Conservation (phyloP, 2,113 vertebrate genomes). For the Phainopepla nitens region DNA sequence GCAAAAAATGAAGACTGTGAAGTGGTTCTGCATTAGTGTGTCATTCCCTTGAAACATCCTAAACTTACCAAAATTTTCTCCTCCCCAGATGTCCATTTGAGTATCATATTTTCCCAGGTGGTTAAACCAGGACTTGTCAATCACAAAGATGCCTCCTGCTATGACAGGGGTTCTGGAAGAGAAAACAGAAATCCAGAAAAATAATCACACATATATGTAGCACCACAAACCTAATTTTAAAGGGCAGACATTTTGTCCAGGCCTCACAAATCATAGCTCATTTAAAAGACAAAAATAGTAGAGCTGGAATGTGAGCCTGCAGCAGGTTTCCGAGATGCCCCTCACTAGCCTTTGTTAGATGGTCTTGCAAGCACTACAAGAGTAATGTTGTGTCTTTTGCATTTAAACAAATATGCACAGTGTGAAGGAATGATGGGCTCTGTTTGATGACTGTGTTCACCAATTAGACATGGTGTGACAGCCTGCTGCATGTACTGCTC, state of each 20-base stretch:
- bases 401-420: background rate
- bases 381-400: background rate
- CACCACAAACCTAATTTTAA: background rate
- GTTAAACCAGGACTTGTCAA: constrained; percentile 98
- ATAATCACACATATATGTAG: background rate
- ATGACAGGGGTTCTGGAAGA: constrained; percentile 93
- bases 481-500: background rate
- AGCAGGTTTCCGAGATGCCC: background rate
- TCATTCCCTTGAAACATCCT: background rate
- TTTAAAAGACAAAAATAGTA: background rate
- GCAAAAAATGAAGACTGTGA: background rate
- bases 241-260: background rate
- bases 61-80: constrained; percentile 96
- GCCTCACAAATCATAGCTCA: background rate
- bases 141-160: constrained; percentile 96
- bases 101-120: constrained; percentile 97
- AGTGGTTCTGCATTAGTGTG: background rate
- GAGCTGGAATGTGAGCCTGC: background rate
- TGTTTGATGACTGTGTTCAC: background rate
- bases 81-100: constrained; percentile 99
- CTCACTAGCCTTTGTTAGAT: background rate
- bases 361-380: background rate
- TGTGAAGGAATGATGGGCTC: background rate
- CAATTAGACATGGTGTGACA: background rate
- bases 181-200: background rate